Conservation (phyloP, 2,797 vertebrate genomes). For the Tinamus major region DNA sequence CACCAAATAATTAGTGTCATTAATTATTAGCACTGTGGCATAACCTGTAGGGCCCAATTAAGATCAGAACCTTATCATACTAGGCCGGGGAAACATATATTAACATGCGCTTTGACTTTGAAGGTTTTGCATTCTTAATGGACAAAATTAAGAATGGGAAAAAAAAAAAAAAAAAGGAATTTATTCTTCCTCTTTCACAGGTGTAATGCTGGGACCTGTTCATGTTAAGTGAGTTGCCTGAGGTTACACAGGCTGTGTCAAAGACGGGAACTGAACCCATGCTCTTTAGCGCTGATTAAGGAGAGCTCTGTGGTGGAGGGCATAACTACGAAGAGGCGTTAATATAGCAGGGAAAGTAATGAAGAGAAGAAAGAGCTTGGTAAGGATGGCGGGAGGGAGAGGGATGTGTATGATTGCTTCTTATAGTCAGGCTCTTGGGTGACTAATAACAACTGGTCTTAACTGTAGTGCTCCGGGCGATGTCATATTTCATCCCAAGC, state of each 20-base stretch:
- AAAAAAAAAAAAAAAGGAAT: not conserved
- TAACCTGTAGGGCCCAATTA: slow-evolving; percentile 62
- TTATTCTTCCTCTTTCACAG: slow-evolving; percentile 24
- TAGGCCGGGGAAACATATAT: slow-evolving; percentile 19
- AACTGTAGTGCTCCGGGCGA: not conserved
- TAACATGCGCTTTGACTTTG: slow-evolving; percentile 15
- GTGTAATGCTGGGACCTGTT: not conserved
- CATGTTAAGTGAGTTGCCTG: slow-evolving; percentile 6
- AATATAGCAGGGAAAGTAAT: slow-evolving; percentile 44
- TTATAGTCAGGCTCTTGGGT: slow-evolving; percentile 27
- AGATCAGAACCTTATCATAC: slow-evolving; percentile 29
- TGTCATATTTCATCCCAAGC: slow-evolving; percentile 58
- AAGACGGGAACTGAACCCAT: slow-evolving; percentile 25
- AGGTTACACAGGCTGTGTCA: not conserved
- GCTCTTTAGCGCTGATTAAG: slow-evolving; percentile 29
- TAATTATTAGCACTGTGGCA: slow-evolving; percentile 41
- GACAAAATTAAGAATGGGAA: slow-evolving; percentile 25
- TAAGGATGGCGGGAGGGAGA: slow-evolving; percentile 15
- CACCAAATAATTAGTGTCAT: slow-evolving; percentile 55
- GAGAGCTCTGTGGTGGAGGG: not conserved
- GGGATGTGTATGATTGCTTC: not conserved
- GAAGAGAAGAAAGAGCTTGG: slow-evolving; percentile 49
- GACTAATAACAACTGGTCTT: slow-evolving; percentile 43
- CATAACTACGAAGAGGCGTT: not conserved
- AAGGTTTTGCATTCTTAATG: slow-evolving; percentile 63